Base-by-base conservation (phyloP, 2,113 vertebrate genomes). In the Herpailurus yagouaroundi region DNA sequence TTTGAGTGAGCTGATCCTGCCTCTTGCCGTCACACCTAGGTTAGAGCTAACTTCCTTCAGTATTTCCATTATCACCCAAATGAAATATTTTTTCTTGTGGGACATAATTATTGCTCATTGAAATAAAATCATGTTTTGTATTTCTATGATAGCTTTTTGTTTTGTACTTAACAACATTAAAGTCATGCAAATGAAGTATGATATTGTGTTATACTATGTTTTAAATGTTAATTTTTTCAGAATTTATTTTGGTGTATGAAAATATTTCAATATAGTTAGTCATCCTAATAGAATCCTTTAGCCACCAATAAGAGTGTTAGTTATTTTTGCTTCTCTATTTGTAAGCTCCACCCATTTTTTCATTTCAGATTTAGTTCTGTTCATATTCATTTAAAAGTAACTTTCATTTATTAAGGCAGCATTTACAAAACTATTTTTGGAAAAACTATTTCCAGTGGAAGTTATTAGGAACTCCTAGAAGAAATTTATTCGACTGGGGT, bases 341-440 rank as follows among this genome's bases (percentile, higher is more conserved):
- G 3, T 21, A 21, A 38, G 2, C 0, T 25, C 38, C 52, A 23
- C 77, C 76, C 50, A 36, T 83, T 74, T 50, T 81, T 89, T 57
- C 2, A 29, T 77, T 91, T 79, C 10, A 31, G 27, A 25, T 31
- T 57, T 74, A 74, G 57, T 13, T 94, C 45, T 91, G 13, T 55
- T 81, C 16, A 45, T 31, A 25, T 69, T 23, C 48, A n/a, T 38
- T 57, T 87, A 29, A 77, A 71, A 95, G 71, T 64, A 18, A 36
- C 31, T 79, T 41, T 63, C 19, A 36, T 50, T 4, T 41, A 68
- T 68, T 66, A 41, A 66, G 63, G 18, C 4, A 77, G 1, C 11
- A 95, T 89, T 33, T 74, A n/a, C 29, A 73, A 80, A 91, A 83
- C 25, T 57, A 8, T 96, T 52, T 89, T 87, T 33, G 50, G 27